Evolutionary conservation across 2,113 vertebrate species (phyloP).

Genomic region (Balaeniceps rex): DNA sequence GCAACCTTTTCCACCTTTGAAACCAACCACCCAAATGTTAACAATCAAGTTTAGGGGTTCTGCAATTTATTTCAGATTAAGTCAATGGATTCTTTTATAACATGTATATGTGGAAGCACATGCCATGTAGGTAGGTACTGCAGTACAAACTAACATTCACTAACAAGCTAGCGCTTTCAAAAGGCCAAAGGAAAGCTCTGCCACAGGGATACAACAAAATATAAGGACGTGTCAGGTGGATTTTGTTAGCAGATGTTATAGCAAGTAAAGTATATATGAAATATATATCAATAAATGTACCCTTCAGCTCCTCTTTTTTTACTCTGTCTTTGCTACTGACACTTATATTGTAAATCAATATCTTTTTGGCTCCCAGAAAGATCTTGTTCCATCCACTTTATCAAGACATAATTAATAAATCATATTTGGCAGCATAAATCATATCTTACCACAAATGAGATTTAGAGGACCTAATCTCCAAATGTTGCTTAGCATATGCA

Average conservation of each 20-base stretch:
- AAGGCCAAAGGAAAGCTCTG: neutral
- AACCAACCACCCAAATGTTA: neutral
- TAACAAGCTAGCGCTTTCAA: neutral
- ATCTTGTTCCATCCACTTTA: slow-evolving; percentile 1
- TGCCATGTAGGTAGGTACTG: neutral
- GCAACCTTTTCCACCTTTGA: neutral
- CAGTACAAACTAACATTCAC: neutral
- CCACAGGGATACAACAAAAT: neutral
- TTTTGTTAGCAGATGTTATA: neutral
- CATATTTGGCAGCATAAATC: slow-evolving; percentile 11
- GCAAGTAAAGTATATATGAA: neutral
- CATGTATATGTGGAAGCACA: neutral
- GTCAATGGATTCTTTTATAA: neutral
- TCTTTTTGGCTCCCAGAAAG: neutral
- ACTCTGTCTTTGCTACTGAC: neutral
- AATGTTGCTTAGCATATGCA: neutral
- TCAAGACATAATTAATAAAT: slow-evolving; percentile 30
- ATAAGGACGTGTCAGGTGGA: neutral
- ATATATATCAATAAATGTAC: neutral
- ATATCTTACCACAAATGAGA: neutral
- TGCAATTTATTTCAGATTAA: neutral
- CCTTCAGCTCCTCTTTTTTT: neutral
- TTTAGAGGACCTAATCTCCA: neutral
- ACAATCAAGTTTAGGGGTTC: neutral
- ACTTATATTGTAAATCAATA: neutral